Percentiles rank a stretch among this genome's conserved stretches.
Evolutionary conservation across 2,888 invertebrate genomes (phyloP).

Genomic region (Cyaniris semiargus): DNA sequence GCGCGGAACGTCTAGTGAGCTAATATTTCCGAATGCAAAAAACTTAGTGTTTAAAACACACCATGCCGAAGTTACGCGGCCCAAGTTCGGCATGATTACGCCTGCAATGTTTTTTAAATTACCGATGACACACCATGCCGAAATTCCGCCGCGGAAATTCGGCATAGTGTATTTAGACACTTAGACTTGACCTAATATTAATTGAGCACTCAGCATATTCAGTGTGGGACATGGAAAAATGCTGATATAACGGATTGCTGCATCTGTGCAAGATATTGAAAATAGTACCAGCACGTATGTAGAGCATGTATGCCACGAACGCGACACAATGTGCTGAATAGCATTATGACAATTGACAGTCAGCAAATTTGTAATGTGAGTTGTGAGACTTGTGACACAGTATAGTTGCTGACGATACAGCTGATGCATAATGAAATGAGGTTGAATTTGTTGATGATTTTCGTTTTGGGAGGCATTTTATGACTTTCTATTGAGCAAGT

Average conservation of each 20-base stretch:
- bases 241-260: neutral
- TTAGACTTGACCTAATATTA: too few relatives aligned
- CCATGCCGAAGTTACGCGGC: too few relatives aligned
- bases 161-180: too few relatives aligned
- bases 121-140: too few relatives aligned
- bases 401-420: neutral
- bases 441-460: neutral
- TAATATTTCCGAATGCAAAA: too few relatives aligned
- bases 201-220: neutral
- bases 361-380: neutral
- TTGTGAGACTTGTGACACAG: neutral
- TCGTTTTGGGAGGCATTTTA: too few relatives aligned
- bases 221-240: neutral
- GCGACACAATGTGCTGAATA: neutral
- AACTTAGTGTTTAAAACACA: too few relatives aligned
- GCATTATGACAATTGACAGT: neutral
- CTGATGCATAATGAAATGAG: neutral
- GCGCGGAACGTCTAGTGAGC: too few relatives aligned
- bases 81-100: too few relatives aligned
- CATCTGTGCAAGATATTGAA: neutral
- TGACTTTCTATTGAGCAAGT: too few relatives aligned
- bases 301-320: neutral
- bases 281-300: neutral
- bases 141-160: too few relatives aligned
- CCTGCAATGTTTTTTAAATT: too few relatives aligned